Evolutionary conservation across 2,113 vertebrate species (phyloP).

Genomic region (Bos javanicus): DNA sequence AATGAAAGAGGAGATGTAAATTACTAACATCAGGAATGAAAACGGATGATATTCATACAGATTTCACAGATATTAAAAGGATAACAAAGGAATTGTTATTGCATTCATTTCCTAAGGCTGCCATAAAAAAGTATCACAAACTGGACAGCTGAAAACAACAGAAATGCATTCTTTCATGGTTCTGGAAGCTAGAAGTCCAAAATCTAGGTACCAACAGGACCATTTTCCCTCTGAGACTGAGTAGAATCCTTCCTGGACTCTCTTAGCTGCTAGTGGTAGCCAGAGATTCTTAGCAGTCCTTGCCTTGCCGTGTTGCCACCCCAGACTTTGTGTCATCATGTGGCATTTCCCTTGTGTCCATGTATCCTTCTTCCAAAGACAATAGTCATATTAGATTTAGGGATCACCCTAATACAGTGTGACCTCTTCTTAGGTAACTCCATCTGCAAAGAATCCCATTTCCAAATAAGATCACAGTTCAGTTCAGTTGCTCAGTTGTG

Average conservation of each 20-base stretch:
- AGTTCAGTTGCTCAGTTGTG: no score
- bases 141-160: background rate
- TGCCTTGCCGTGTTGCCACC: background rate
- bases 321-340: background rate
- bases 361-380: background rate
- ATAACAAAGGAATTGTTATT: background rate
- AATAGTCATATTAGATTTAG: background rate
- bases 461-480: background rate
- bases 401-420: background rate
- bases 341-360: no score
- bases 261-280: background rate
- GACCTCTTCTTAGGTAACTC: background rate
- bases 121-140: background rate
- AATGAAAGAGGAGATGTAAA: background rate
- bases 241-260: background rate
- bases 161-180: background rate
- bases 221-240: background rate
- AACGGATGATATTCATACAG: background rate
- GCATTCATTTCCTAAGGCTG: background rate
- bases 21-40: background rate
- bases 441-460: background rate
- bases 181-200: background rate
- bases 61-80: background rate
- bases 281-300: no score
- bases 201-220: background rate